Percentiles rank a stretch among this genome's conserved stretches.
Evolutionary conservation across 1,140 invertebrate genomes (phyloP).

Genomic region (Rhynchophorus ferrugineus): DNA sequence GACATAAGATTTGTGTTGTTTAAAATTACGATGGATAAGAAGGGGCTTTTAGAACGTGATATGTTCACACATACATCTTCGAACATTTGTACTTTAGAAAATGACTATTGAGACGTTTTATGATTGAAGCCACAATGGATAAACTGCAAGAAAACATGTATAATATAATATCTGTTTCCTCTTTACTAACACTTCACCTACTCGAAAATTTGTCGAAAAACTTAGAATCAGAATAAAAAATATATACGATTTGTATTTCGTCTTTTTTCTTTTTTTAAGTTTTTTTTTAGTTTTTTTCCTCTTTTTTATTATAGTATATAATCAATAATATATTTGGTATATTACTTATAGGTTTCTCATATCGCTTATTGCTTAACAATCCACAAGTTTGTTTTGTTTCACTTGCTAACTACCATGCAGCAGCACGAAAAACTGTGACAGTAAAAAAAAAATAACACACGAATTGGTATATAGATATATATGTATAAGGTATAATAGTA

Average conservation of each 20-base stretch:
- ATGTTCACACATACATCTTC: constrained; percentile 35
- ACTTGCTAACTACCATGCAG: constrained; percentile 4
- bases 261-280: background rate
- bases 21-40: constrained; percentile 25
- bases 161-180: constrained; percentile 4
- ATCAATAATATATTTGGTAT: constrained; percentile 2
- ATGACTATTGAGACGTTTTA: constrained; percentile 34
- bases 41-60: constrained; percentile 36
- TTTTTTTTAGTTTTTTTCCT: background rate
- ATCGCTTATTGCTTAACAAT: constrained; percentile 17
- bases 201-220: constrained; percentile 11
- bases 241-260: too few species aligned
- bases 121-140: constrained; percentile 25
- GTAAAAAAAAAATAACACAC: constrained; percentile 10
- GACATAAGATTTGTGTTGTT: constrained; percentile 17
- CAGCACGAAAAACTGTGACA: background rate
- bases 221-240: constrained; percentile 15
- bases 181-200: constrained; percentile 8
- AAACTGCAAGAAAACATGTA: constrained; percentile 21
- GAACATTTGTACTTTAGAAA: constrained; percentile 40
- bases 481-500: constrained; percentile 7
- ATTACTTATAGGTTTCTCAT: constrained; percentile 15
- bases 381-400: constrained; percentile 5
- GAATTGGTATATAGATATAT: constrained; percentile 12
- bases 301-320: constrained; percentile 8